Percentiles rank a stretch among this genome's conserved stretches.
Evolutionary conservation across 2,888 invertebrate genomes (phyloP).

Genomic region (Lepidocyrtinus sp.): DNA sequence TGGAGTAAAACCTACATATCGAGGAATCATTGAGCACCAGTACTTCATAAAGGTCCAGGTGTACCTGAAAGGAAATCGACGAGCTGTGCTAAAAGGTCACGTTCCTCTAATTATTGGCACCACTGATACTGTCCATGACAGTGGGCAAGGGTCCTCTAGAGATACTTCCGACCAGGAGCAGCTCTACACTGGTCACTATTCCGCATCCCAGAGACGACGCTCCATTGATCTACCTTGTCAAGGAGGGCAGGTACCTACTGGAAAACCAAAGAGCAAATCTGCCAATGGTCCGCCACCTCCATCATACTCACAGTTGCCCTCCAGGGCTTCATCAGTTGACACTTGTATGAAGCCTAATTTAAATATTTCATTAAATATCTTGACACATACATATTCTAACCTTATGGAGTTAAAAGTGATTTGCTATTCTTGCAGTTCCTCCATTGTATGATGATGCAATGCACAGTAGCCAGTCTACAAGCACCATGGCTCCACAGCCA

Average conservation of each 20-base stretch:
- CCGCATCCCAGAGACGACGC: conserved; percentile 30
- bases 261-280: conserved; percentile 8
- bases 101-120: conserved; percentile 57
- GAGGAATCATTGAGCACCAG: conserved; percentile 49
- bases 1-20: conserved; percentile 47
- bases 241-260: background rate
- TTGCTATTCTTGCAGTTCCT: conserved; percentile 43
- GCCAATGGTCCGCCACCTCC: conserved; percentile 46
- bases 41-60: conserved; percentile 56
- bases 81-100: conserved; percentile 52
- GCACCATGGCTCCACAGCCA: conserved; percentile 27
- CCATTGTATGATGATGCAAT: conserved; percentile 61
- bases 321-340: conserved; percentile 51
- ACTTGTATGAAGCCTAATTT: conserved; percentile 49
- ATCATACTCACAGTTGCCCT: conserved; percentile 56
- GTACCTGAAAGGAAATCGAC: conserved; percentile 42
- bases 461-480: conserved; percentile 36
- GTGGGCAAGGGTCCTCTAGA: conserved; percentile 33
- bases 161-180: conserved; percentile 43
- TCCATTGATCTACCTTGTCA: conserved; percentile 44
- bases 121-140: conserved; percentile 31
- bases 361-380: too few species aligned
- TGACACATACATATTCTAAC: background rate
- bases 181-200: conserved; percentile 42
- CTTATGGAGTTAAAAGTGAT: background rate